Evolutionary conservation across 2,113 vertebrate genomes (phyloP).

Genomic region (Stegostoma tigrinum): DNA sequence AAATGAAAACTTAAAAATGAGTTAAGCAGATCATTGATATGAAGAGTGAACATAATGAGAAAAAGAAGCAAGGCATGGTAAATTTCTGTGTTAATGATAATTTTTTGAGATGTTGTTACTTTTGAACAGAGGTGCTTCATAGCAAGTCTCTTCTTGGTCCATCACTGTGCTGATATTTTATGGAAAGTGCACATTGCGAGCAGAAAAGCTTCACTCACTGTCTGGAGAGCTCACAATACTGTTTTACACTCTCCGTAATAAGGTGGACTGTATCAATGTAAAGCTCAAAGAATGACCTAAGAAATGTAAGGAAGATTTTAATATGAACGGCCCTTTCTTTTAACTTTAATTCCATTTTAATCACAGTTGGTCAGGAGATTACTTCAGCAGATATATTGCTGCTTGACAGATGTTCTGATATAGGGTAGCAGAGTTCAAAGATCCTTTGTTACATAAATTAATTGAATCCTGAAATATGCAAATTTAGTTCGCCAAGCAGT

Average conservation of each 20-base stretch:
- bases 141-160: neutral
- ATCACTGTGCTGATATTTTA: neutral
- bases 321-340: slow-evolving; percentile 9
- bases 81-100: neutral
- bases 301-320: neutral
- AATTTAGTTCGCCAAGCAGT: neutral
- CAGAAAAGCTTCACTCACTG: neutral
- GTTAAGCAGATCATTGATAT: neutral
- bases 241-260: neutral
- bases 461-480: slow-evolving; percentile 10
- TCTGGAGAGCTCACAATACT: neutral
- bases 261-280: neutral
- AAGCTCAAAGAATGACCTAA: neutral
- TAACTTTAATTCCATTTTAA: slow-evolving; percentile 27
- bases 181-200: neutral
- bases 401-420: neutral
- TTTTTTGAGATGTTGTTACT: neutral
- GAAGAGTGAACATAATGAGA: neutral
- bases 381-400: slow-evolving; percentile 18
- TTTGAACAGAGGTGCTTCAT: neutral
- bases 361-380: slow-evolving; percentile 29
- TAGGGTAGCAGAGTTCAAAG: neutral
- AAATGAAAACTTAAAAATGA: neutral
- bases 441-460: slow-evolving; percentile 1
- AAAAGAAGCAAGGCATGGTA: neutral